Conservation (phyloP, 64 coral and sea anemone species). For the Pachyseris speciosa region DNA sequence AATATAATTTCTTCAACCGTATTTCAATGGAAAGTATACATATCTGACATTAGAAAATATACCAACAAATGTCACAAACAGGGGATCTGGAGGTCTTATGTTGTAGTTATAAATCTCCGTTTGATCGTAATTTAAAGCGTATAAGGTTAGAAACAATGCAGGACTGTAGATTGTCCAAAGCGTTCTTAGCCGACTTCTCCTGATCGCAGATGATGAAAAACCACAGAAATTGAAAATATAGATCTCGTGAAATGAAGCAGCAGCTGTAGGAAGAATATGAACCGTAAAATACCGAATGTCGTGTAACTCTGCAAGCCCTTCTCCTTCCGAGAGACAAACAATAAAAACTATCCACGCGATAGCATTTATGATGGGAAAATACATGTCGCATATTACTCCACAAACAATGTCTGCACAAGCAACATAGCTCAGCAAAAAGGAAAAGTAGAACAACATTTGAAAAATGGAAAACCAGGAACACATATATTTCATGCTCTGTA, state of each 20-base stretch:
- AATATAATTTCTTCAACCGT: too few species aligned
- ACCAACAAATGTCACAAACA: neutral
- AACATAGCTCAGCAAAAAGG: constrained; percentile 20
- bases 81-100: neutral
- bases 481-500: neutral
- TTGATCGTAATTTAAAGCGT: constrained; percentile 3
- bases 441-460: neutral
- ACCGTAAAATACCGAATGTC: neutral
- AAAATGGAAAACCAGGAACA: constrained; percentile 1
- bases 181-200: neutral
- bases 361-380: neutral
- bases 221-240: neutral
- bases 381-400: neutral
- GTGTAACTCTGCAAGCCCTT: constrained; percentile 10
- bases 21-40: neutral
- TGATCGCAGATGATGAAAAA: neutral
- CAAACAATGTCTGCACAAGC: neutral
- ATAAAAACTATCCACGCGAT: neutral
- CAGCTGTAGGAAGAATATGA: constrained; percentile 13
- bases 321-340: neutral
- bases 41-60: constrained; percentile 8
- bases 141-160: neutral
- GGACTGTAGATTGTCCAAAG: constrained; percentile 16
- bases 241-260: constrained; percentile 8
- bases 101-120: neutral